Evolutionary conservation across 2,113 vertebrate species (phyloP).

Genomic region (Phycodurus eques): DNA sequence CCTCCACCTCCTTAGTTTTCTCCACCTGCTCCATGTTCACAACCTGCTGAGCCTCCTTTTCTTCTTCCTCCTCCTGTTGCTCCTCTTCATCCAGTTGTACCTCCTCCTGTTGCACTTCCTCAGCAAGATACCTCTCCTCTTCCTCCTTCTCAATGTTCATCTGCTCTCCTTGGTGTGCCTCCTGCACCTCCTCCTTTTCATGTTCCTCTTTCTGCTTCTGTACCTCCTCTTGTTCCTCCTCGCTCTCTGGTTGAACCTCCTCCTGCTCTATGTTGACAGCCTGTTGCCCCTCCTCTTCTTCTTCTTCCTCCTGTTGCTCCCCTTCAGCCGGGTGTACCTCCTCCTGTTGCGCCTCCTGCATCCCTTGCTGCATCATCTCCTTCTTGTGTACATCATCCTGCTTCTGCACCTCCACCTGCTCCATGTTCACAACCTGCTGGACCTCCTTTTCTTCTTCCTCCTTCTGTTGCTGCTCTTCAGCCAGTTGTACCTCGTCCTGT

Average conservation of each 20-base stretch:
- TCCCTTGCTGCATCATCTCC: background rate
- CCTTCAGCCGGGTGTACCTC: background rate
- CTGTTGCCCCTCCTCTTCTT: background rate
- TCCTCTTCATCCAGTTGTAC: background rate
- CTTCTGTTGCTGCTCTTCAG: background rate
- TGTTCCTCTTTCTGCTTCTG: background rate
- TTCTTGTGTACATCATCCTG: background rate
- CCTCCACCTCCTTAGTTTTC: background rate
- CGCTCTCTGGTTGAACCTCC: background rate
- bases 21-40: background rate
- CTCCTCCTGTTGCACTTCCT: background rate
- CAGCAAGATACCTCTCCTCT: too few species aligned
- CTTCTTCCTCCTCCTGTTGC: background rate
- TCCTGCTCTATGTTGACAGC: background rate
- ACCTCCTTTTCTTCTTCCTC: background rate
- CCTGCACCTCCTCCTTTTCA: background rate
- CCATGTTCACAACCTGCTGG: background rate
- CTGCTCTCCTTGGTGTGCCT: background rate
- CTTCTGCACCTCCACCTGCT: background rate
- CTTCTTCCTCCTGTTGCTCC: background rate
- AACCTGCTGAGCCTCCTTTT: background rate
- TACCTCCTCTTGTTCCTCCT: conserved; percentile 1
- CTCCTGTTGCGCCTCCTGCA: background rate
- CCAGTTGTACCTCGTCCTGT: background rate
- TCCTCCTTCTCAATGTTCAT: background rate